Evolutionary conservation across 2,113 vertebrate genomes (phyloP).

Genomic region (Elephas maximus): DNA sequence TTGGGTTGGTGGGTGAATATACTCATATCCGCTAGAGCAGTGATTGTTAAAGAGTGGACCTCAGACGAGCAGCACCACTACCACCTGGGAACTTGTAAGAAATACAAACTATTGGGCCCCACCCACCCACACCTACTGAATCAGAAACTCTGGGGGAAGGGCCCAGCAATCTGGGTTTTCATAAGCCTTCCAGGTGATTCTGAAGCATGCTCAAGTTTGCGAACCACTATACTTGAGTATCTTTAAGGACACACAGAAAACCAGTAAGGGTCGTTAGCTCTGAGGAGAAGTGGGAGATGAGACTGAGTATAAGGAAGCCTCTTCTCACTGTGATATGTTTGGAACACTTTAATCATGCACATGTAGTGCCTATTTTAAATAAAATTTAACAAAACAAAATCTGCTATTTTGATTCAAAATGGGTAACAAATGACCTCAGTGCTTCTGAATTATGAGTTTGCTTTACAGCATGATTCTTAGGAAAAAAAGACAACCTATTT

Average conservation of each 20-base stretch:
- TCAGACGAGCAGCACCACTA: neutral
- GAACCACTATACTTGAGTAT: neutral
- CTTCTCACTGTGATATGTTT: neutral
- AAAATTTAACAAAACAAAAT: neutral
- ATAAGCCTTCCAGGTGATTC: neutral
- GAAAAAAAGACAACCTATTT: neutral
- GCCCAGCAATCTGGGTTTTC: neutral
- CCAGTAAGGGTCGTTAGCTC: neutral
- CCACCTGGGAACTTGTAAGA: too few species aligned
- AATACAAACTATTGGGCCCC: too few species aligned
- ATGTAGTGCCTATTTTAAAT: neutral
- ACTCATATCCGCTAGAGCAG: neutral
- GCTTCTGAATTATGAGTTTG: constrained; percentile 3
- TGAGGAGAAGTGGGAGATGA: neutral
- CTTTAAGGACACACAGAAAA: neutral
- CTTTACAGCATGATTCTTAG: neutral
- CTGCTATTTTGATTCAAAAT: constrained; percentile 34
- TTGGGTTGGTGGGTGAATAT: neutral
- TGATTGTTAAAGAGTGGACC: neutral
- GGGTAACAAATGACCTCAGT: neutral
- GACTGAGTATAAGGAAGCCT: neutral
- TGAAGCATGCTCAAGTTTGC: neutral
- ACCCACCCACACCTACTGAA: neutral
- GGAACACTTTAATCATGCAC: neutral
- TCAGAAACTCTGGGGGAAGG: neutral